Percentiles rank a stretch among this genome's conserved stretches.
Conservation (phyloP, 1,140 invertebrate genomes). For the Octopus bimaculoides region DNA sequence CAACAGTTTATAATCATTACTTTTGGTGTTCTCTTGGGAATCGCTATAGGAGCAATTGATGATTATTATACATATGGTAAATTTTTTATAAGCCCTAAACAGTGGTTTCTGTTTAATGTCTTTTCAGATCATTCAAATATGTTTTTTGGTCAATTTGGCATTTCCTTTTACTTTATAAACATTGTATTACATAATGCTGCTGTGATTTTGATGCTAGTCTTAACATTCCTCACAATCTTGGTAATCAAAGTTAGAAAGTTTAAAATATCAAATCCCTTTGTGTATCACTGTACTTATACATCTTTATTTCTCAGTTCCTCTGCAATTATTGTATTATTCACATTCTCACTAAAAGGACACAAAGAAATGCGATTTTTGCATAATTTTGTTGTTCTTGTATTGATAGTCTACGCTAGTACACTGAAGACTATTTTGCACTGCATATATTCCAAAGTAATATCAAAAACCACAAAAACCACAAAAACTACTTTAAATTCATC, state of each 20-base stretch:
- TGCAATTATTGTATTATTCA: constrained; percentile 24
- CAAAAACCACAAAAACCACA: neutral
- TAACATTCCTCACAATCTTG: constrained; percentile 9
- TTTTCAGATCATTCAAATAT: constrained; percentile 26
- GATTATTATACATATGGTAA: constrained; percentile 38
- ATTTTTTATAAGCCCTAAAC: constrained; percentile 36
- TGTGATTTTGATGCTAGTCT: constrained; percentile 14
- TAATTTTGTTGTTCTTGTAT: constrained; percentile 39
- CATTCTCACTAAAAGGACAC: constrained; percentile 39
- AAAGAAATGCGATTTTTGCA: constrained; percentile 49
- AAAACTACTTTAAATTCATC: neutral
- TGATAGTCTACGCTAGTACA: constrained; percentile 25
- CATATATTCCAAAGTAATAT: neutral
- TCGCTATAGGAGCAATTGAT: constrained; percentile 29
- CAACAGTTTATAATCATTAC: constrained; percentile 3
- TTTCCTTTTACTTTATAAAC: constrained; percentile 22
- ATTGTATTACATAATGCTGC: constrained; percentile 24
- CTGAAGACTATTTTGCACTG: constrained; percentile 15
- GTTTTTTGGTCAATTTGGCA: constrained; percentile 31
- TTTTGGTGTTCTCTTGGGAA: constrained; percentile 20
- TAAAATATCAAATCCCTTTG: constrained; percentile 2
- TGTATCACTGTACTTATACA: neutral
- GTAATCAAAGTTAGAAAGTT: neutral
- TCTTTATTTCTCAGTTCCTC: neutral
- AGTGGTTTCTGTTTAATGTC: constrained; percentile 48